These are phyloP conservation scores for Phymanthus crucifer DNA, from an alignment of 92 coral and sea anemone genomes.

Conservation along the genomic window DNA sequence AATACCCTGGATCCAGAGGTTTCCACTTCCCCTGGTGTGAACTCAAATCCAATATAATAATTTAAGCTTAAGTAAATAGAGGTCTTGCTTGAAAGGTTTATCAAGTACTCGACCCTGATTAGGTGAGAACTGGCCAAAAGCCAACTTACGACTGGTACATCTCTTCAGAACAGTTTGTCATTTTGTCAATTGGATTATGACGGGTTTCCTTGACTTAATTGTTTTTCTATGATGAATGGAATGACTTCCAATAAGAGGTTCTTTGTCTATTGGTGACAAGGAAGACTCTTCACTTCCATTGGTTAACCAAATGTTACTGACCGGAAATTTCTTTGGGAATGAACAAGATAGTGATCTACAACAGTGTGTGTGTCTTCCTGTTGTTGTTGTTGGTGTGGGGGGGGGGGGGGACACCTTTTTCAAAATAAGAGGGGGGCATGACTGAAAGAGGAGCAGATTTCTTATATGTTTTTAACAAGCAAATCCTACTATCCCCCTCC, in stretches of 20 bases:
- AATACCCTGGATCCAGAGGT: no score
- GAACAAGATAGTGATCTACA: neutral
- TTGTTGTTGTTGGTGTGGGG: no score
- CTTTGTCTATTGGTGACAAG: neutral
- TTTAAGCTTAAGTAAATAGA: no score
- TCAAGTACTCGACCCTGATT: slow-evolving; percentile 4
- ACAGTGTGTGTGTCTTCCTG: no score
- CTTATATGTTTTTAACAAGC: no score
- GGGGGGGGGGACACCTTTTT: no score
- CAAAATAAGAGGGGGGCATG: no score
- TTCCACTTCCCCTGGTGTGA: neutral
- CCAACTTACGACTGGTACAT: neutral
- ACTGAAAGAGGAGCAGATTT: neutral
- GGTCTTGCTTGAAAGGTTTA: neutral
- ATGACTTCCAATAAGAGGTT: neutral
- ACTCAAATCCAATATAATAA: no score
- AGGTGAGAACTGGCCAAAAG: slow-evolving; percentile 11
- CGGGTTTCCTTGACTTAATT: neutral
- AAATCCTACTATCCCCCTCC: neutral
- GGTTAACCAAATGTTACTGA: slow-evolving; percentile 3
- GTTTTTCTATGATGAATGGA: neutral
- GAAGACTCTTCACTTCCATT: neutral
- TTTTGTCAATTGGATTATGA: neutral
- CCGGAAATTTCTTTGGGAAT: neutral
- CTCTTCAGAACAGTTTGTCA: neutral